Evolutionary conservation across 53 echinoderm and acorn worm species (phyloP), one percentile per base, ranked within the genome.

Genomic region (Stichopus horrens): DNA sequence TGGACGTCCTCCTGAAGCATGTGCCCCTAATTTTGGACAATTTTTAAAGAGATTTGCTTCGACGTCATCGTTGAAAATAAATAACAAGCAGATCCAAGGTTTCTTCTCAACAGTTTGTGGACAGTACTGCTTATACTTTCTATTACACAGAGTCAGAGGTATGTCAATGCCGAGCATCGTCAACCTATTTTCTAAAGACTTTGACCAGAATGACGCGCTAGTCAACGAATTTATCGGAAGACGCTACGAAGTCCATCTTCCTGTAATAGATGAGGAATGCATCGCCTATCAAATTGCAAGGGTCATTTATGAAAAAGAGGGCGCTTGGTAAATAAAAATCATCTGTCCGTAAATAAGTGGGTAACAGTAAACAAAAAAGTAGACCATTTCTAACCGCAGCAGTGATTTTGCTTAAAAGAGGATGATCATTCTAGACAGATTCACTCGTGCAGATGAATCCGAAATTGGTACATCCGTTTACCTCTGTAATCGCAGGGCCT

Each of bases 61-160:
- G 22, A 80, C 16, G 23, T 65, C 11, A 73, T 8, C 52, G 21
- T 8, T 92, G 79, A 84, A 55, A 8, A 58, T 59, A 5, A 58
- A 92, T 21, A 8, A 21, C 7, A 23, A 79, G 21, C 91, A 90
- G 19, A 52, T 93, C 22, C 92, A 94, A 18, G 92, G 91, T 63
- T n/a, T 63, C 0, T 76, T 90, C 55, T 94, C 92, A 19, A 74
- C 92, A 5, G 92, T 92, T 9, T 94, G 92, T 76, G 92, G 94
- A 65, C 94, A 95, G n/a, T 83, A 83, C 59, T 83, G 83, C 9
- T 37, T 91, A 6, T 93, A 86, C 19, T 95, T 75, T 54, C 76
- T 91, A 5, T 51, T 88, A 18, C 93, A 95, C 23, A 90, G 95
- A n/a, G 74, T 79, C n/a, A 83, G 91, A 58, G 83, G 55, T 73